phyloP scores from a whole-genome alignment of 2,888 invertebrate species.

The Merodon equestris region DNA sequence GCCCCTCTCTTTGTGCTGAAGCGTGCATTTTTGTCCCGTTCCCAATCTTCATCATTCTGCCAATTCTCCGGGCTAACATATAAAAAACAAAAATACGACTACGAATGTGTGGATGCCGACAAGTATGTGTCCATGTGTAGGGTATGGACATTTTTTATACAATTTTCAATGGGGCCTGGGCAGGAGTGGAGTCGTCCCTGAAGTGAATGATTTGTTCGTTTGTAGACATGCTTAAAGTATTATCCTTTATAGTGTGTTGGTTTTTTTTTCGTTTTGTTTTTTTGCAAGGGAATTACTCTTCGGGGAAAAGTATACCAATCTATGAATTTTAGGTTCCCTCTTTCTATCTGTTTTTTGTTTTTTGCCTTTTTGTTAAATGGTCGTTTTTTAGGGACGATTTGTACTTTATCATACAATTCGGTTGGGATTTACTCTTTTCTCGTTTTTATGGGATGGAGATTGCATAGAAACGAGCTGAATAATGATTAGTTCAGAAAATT shows the following conservation, averaged over 20 bases:
- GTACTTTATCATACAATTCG: slow-evolving; percentile 54
- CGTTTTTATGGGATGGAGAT: not conserved
- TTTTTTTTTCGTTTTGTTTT: slow-evolving; percentile 16
- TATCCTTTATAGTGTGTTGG: slow-evolving; percentile 59
- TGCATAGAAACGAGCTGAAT: slow-evolving; percentile 25
- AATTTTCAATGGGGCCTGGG: slow-evolving; percentile 30
- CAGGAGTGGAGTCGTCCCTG: slow-evolving; percentile 22
- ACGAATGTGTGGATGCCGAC: not conserved
- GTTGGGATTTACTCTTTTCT: slow-evolving; percentile 30
- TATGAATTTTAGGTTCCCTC: slow-evolving; percentile 48
- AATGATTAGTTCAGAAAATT: slow-evolving; percentile 32
- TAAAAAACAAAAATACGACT: not conserved
- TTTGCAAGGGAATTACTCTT: slow-evolving; percentile 48
- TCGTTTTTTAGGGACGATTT: slow-evolving; percentile 34
- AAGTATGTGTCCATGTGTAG: not conserved
- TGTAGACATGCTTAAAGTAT: slow-evolving; percentile 67
- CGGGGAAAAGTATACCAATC: slow-evolving; percentile 63
- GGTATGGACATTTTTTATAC: slow-evolving; percentile 50
- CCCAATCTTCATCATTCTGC: slow-evolving; percentile 22
- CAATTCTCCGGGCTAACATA: slow-evolving; percentile 40
- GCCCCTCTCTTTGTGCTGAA: slow-evolving; percentile 32
- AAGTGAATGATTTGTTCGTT: slow-evolving; percentile 63
- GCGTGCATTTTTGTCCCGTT: slow-evolving; percentile 20
- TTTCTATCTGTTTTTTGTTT: slow-evolving; percentile 14
- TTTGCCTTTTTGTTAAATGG: not conserved